These are phyloP conservation scores for Elysia crispata DNA, from an alignment of 2,888 invertebrate species.

Conservation along the genomic window DNA sequence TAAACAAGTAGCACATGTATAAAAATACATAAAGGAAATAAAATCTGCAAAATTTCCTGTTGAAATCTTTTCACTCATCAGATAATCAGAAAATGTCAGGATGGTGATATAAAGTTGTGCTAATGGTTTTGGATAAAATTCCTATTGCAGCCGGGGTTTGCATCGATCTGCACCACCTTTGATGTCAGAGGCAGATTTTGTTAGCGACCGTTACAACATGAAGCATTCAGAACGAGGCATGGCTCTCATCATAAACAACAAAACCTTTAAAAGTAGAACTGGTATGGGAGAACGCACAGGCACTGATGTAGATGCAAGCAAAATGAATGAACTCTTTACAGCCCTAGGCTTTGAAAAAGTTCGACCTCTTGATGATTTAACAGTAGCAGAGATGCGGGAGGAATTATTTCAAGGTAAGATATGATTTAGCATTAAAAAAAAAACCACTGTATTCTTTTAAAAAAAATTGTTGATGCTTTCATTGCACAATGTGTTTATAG, in stretches of 20 bases:
- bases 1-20: no score
- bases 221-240: slow-evolving; percentile 86
- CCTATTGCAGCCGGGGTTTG: no score
- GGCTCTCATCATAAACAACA: slow-evolving; percentile 94
- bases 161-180: not conserved
- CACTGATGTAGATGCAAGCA: slow-evolving; percentile 90
- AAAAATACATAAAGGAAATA: no score
- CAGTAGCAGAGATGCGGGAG: slow-evolving; percentile 83
- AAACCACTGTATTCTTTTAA: no score
- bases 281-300: slow-evolving; percentile 81
- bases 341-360: slow-evolving; percentile 84
- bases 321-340: slow-evolving; percentile 81
- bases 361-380: slow-evolving; percentile 82
- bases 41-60: no score
- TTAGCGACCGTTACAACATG: slow-evolving; percentile 88
- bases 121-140: no score
- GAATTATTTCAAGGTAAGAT: slow-evolving; percentile 82
- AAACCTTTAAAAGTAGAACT: slow-evolving; percentile 82
- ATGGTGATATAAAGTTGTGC: no score
- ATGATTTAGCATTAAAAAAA: not conserved
- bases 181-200: slow-evolving; percentile 30
- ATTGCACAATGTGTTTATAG: no score
- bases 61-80: no score
- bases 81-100: no score
- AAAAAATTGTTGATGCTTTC: no score